These are phyloP conservation scores for Tor tambroides DNA, from an alignment of 2,113 vertebrate species.

Conservation along the genomic window DNA sequence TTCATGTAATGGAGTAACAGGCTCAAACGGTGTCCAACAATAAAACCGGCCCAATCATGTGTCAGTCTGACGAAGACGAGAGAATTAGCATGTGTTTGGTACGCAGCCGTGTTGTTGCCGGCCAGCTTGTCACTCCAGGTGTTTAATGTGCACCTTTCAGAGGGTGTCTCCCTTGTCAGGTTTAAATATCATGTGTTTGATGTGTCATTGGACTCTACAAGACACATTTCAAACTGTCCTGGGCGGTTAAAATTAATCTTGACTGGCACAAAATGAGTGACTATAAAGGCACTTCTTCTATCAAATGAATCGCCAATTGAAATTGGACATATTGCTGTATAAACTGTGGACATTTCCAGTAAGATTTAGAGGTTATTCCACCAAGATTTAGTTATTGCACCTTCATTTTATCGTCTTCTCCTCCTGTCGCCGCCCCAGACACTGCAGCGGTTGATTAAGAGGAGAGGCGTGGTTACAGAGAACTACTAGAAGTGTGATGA, in stretches of 20 bases:
- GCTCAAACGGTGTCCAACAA: not conserved
- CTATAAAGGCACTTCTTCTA: not conserved
- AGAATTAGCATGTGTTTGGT: conserved; percentile 19
- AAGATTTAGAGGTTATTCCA: not conserved
- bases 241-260: conserved; percentile 12
- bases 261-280: not conserved
- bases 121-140: not conserved
- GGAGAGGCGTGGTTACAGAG: not conserved
- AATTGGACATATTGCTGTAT: not conserved
- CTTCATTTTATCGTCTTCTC: not conserved
- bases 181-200: conserved; percentile 16
- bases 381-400: not conserved
- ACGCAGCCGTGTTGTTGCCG: not conserved
- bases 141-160: conserved; percentile 10
- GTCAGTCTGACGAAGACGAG: not conserved
- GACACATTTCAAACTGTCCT: not conserved
- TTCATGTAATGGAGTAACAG: not conserved
- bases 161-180: not conserved
- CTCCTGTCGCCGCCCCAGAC: not conserved
- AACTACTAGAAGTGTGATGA: not conserved
- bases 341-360: not conserved
- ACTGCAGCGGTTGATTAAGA: not conserved
- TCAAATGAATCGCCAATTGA: not conserved
- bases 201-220: not conserved
- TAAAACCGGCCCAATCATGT: not conserved